A percentile compares a stretch with the other conserved stretches of the same genome.
Evolutionary conservation across 2,888 invertebrate genomes (phyloP).

Genomic region (Latrodectus hesperus): DNA sequence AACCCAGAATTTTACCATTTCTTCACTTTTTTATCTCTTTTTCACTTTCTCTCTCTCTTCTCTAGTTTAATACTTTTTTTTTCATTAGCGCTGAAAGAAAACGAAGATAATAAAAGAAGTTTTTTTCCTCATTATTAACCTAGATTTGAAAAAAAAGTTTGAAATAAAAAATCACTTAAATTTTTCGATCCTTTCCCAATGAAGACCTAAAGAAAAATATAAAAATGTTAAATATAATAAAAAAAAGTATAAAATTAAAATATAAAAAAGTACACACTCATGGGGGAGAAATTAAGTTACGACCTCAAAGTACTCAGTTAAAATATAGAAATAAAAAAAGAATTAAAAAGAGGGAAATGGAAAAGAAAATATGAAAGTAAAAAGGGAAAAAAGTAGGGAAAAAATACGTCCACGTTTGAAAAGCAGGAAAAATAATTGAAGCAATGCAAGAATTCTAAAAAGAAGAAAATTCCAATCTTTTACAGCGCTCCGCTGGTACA

Average conservation of each 20-base stretch:
- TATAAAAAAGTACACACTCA: conserved; percentile 44
- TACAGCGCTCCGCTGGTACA: conserved; percentile 45
- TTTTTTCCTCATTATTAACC: conserved; percentile 55
- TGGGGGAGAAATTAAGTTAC: conserved; percentile 68
- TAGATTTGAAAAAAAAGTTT: conserved; percentile 43
- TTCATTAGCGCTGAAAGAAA: neutral
- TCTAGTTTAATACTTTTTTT: neutral
- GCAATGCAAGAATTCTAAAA: conserved; percentile 61
- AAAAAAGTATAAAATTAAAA: conserved; percentile 27
- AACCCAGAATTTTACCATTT: conserved; percentile 35
- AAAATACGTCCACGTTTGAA: conserved; percentile 57
- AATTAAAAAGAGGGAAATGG: conserved; percentile 43
- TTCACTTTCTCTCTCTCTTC: conserved; percentile 13
- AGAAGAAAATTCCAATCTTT: conserved; percentile 62
- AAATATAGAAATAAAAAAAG: conserved; percentile 64
- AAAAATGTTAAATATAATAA: conserved; percentile 64
- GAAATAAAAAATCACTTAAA: conserved; percentile 61
- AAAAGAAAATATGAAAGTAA: conserved; percentile 40
- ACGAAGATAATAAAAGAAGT: conserved; percentile 53
- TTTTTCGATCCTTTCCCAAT: conserved; percentile 56
- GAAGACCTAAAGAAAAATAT: conserved; percentile 48
- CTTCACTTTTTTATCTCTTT: conserved; percentile 23
- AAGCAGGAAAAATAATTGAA: conserved; percentile 68
- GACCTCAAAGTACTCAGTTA: conserved; percentile 61
- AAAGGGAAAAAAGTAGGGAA: conserved; percentile 21